Evolutionary conservation across 2,888 invertebrate species (phyloP).

Genomic region (Euzophera pinguis): DNA sequence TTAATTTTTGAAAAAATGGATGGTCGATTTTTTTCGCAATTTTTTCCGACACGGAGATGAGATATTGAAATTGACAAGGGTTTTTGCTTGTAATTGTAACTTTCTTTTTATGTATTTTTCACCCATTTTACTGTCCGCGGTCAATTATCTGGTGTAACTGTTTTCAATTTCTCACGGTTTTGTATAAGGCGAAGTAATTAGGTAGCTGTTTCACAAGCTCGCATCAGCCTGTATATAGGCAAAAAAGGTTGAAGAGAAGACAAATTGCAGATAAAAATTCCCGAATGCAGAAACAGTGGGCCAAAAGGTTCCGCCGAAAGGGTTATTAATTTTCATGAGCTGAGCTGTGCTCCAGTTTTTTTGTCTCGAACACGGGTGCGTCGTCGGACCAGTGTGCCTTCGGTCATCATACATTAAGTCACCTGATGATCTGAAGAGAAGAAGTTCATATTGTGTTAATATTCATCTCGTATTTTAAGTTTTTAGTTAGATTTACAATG

Average conservation of each 20-base stretch:
- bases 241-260: conserved; percentile 30
- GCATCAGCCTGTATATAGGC: conserved; percentile 21
- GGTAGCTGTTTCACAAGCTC: neutral
- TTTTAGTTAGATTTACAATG: too few relatives aligned
- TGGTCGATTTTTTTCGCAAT: conserved; percentile 34
- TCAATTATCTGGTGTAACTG: conserved; percentile 10
- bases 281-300: conserved; percentile 33
- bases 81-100: conserved; percentile 14
- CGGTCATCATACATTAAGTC: conserved; percentile 53
- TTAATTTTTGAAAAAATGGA: conserved; percentile 58
- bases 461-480: too few relatives aligned
- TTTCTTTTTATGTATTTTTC: conserved; percentile 14
- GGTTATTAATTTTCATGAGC: conserved; percentile 65
- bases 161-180: conserved; percentile 13
- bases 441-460: neutral
- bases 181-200: conserved; percentile 2
- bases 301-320: conserved; percentile 44
- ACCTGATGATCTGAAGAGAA: conserved; percentile 28
- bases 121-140: conserved; percentile 6
- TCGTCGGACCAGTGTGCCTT: conserved; percentile 36
- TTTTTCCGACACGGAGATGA: conserved; percentile 40
- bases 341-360: conserved; percentile 57
- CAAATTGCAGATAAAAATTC: conserved; percentile 48
- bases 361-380: conserved; percentile 29
- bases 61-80: conserved; percentile 56